Evolutionary conservation across 2,797 vertebrate species (phyloP), one percentile per base, ranked within the genome.

Genomic region (Molossus alvarezi): DNA sequence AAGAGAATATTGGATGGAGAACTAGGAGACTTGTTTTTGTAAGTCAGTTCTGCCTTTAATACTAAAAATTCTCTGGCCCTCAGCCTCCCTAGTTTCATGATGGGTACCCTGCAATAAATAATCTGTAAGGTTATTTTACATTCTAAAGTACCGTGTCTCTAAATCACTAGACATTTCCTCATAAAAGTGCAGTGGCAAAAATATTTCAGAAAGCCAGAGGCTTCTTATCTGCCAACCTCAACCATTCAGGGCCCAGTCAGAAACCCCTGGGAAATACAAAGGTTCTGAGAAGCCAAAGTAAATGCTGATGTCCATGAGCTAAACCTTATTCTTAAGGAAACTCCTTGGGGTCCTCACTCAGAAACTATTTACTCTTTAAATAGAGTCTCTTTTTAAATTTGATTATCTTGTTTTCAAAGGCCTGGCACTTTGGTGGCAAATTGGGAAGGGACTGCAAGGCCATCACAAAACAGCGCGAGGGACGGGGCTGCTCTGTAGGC

Each of bases 361-460:
- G 48, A 81, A 33, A 65, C 75, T 90, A 71, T 95, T 96, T 92
- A 71, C 82, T 75, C 48, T 94, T 92, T 95, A 95, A 92, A 94
- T 84, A 95, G 81, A 91, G 86, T 91, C 53, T 91, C 57, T 92
- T 88, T 94, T 76, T 92, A 94, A 94, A 86, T 94, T 96, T 91
- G 69, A 89, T 89, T 94, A 73, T 88, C 60, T 80, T 75, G 58
- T 96, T 91, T 96, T 91, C 91, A 96, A 95, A 96, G 79, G 2
- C 75, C 64, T 95, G 58, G 53, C 85, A 95, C 57, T 67, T 97
- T 37, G 64, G 62, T 84, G 89, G 72, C 75, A 94, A 95, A 95
- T 90, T 87, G 53, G 65, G 73, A 92, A 96, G 71, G 73, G 71
- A 65, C 71, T 65, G 7, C 1, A 18, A 79, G 60, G 48, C 17